These are phyloP conservation scores for Spinibarbus caldwelli DNA, from an alignment of 2,797 vertebrate species.

Conservation along the genomic window DNA sequence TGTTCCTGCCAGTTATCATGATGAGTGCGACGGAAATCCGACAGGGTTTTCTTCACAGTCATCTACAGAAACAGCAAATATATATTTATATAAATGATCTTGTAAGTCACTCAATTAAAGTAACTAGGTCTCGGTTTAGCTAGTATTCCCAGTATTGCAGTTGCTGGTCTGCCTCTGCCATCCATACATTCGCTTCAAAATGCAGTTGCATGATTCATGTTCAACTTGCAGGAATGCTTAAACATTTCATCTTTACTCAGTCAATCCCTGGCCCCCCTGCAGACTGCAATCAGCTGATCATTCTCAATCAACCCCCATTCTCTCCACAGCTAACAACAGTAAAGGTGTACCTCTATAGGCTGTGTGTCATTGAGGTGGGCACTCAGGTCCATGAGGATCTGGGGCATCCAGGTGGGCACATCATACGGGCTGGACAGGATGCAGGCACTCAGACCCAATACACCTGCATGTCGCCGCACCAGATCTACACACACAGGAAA, in stretches of 20 bases:
- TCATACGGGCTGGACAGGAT: slow-evolving; percentile 96
- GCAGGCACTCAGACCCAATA: slow-evolving; percentile 93
- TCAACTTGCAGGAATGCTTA: neutral
- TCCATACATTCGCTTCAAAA: neutral
- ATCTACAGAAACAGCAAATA: slow-evolving; percentile 78
- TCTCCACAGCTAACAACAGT: neutral
- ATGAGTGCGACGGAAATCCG: slow-evolving; percentile 96
- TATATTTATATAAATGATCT: neutral
- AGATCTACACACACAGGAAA: slow-evolving; percentile 78
- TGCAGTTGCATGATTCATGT: neutral
- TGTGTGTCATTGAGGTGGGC: slow-evolving; percentile 96
- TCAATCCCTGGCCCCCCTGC: neutral
- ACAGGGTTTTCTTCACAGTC: slow-evolving; percentile 98
- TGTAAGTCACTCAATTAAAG: neutral
- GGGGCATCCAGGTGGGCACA: slow-evolving; percentile 98
- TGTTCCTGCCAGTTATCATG: slow-evolving; percentile 99
- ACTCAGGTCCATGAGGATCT: slow-evolving; percentile 96
- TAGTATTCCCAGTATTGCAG: neutral
- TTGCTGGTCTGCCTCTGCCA: neutral
- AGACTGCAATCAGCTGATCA: slow-evolving; percentile 10
- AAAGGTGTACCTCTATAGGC: slow-evolving; percentile 90
- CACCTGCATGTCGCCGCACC: slow-evolving; percentile 93
- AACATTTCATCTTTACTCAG: neutral
- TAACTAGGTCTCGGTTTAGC: neutral
- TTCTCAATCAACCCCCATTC: neutral